These are phyloP conservation scores for Spodoptera picta DNA, from an alignment of 2,888 invertebrate species.

Conservation along the genomic window DNA sequence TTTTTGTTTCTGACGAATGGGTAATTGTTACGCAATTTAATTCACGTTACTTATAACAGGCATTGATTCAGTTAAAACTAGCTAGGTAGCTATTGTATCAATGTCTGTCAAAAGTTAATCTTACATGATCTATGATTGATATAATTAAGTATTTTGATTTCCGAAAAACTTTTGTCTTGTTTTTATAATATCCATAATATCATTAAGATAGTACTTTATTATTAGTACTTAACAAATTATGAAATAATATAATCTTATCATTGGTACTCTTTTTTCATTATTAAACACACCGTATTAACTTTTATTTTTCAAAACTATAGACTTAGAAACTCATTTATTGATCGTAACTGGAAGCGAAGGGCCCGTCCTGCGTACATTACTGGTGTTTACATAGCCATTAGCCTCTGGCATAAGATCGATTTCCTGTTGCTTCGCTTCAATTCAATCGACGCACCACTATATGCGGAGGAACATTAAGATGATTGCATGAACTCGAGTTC, in stretches of 20 bases:
- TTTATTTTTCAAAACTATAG: no score
- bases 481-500: constrained; percentile 48
- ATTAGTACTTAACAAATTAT: no score
- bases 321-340: constrained; percentile 31
- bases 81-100: constrained; percentile 33
- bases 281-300: no score
- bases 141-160: no score
- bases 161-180: no score
- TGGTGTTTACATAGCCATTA: constrained; percentile 69
- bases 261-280: no score
- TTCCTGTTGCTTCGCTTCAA: constrained; percentile 67
- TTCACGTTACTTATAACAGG: constrained; percentile 55
- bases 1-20: constrained; percentile 72
- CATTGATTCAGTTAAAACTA: constrained; percentile 41
- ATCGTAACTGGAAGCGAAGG: constrained; percentile 43
- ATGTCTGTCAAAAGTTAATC: constrained; percentile 24
- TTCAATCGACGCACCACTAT: constrained; percentile 35
- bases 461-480: constrained; percentile 33
- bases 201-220: no score
- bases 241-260: no score
- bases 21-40: constrained; percentile 69
- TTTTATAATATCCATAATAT: no score
- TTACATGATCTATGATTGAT: constrained; percentile 14
- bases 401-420: constrained; percentile 67
- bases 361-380: constrained; percentile 53